phyloP scores from a whole-genome alignment of 2,888 invertebrate species.

The Formica aserva region DNA sequence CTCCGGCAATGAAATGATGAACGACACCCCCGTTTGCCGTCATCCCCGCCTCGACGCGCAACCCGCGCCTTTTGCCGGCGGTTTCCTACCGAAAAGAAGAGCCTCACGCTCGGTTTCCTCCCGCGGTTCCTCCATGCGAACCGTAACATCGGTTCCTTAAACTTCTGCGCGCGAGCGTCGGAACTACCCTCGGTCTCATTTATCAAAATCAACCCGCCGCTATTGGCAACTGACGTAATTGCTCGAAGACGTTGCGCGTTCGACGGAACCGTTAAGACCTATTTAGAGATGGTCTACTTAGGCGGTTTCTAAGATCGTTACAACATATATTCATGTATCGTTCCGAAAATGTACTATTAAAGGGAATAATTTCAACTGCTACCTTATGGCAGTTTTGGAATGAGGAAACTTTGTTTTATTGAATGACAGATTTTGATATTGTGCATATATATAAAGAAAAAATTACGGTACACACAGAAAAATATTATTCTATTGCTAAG shows the following conservation, averaged over 20 bases:
- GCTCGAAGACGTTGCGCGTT: constrained; percentile 56
- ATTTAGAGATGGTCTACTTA: constrained; percentile 36
- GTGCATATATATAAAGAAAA: background rate
- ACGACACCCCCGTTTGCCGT: constrained; percentile 76
- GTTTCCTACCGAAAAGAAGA: constrained; percentile 65
- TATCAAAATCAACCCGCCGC: constrained; percentile 81
- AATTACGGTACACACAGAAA: background rate
- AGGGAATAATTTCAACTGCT: background rate
- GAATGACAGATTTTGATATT: background rate
- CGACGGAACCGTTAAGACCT: constrained; percentile 42
- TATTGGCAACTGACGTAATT: constrained; percentile 70
- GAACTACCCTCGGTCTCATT: constrained; percentile 70
- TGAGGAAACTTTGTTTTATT: background rate
- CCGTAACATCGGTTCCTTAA: constrained; percentile 83
- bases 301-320: constrained; percentile 18
- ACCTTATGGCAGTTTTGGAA: background rate
- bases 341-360: background rate
- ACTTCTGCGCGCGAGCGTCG: constrained; percentile 72
- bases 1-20: constrained; percentile 82
- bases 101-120: constrained; percentile 78
- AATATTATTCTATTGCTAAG: no score
- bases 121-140: constrained; percentile 78
- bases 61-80: constrained; percentile 59
- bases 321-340: background rate
- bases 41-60: constrained; percentile 58